Evolutionary conservation across 2,797 vertebrate species (phyloP), one percentile per base, ranked within the genome.

Genomic region (Ctenosaura bakeri): DNA sequence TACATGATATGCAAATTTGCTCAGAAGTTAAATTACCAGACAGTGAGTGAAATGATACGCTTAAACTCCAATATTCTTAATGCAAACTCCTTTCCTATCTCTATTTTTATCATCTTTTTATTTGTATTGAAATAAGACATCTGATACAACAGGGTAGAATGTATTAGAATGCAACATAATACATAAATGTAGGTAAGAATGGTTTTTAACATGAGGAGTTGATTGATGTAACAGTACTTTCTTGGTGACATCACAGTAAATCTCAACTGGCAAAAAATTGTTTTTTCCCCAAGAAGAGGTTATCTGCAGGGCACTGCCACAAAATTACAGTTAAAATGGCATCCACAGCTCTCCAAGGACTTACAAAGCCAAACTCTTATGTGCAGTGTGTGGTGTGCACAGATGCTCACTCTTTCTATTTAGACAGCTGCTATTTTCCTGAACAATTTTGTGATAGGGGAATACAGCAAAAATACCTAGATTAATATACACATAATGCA

Each of bases 211-310:
- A 94, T 95, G 95, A 96, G 89, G 82, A 85, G 50, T 93, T 91
- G 92, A 93, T 96, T 93, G 91, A 86, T 93, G 59, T 92, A 93
- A 91, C 85, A 80, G 91, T 92, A 95, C 91, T 96, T 96, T 96
- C 95, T 93, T 95, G 92, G 66, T 96, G 95, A 96, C 93, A 92
- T 96, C 92, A 95, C 89, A 92, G 90, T 91, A 92, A 94, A 94
- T 94, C 92, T 92, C 94, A 95, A 92, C 92, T 96, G 94, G 92
- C 74, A 78, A 85, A 95, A 88, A n/a, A 92, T 78, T 69, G 66
- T 26, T 38, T 94, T 95, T 95, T 92, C 8, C 4, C 20, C 90
- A 92, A 94, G 93, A 85, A 90, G 92, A 93, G 94, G 95, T 96
- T 95, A 92, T 94, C 93, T 93, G 84, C 69, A 94, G 95, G 94